A percentile compares a stretch with the other conserved stretches of the same genome.
Conservation (phyloP, 2,113 vertebrate genomes). For the Camelus dromedarius region DNA sequence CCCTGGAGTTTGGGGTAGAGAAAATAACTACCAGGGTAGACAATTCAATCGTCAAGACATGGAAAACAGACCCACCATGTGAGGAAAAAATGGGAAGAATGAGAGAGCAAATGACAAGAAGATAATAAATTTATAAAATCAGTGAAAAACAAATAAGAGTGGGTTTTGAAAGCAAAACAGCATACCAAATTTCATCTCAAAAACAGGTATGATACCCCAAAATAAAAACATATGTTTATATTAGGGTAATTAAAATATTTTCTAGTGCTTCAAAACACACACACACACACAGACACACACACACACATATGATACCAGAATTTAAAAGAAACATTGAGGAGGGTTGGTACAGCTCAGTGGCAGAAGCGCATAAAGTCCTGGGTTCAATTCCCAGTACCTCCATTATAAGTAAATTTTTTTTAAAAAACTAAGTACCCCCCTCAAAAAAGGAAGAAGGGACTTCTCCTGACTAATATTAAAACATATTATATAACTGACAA, state of each 20-base stretch:
- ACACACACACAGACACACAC: too few species aligned
- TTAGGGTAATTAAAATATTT: too few species aligned
- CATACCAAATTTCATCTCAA: neutral
- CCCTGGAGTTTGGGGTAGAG: neutral
- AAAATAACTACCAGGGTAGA: neutral
- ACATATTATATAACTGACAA: neutral
- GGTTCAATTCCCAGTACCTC: too few species aligned
- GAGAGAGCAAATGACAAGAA: neutral
- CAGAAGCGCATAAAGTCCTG: too few species aligned
- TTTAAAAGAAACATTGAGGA: conserved; percentile 25
- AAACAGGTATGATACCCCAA: neutral
- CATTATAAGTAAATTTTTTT: too few species aligned
- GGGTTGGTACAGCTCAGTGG: too few species aligned
- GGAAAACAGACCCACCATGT: neutral
- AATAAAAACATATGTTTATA: too few species aligned
- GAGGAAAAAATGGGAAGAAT: neutral
- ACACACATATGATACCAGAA: neutral
- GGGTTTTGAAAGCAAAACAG: conserved; percentile 1
- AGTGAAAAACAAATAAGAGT: conserved; percentile 11
- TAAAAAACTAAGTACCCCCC: too few species aligned
- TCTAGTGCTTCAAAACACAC: too few species aligned
- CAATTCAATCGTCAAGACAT: neutral
- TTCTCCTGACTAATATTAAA: neutral
- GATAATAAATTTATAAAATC: conserved; percentile 10
- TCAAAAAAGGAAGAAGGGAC: neutral